Evolutionary conservation across 2,797 vertebrate genomes (phyloP).

Genomic region (Phrynocephalus forsythii): DNA sequence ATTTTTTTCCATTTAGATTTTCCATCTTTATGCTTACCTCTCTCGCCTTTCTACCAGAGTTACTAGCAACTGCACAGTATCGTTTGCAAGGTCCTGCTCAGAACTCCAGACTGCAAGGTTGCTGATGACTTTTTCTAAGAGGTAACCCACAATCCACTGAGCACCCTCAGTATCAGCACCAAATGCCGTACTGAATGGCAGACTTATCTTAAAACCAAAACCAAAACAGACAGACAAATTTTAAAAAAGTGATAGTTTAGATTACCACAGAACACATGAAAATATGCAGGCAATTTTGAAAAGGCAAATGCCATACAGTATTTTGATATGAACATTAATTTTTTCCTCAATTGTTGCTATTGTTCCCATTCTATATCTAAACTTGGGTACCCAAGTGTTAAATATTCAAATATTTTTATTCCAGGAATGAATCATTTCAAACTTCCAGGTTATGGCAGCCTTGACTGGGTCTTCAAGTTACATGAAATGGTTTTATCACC

Average conservation of each 20-base stretch:
- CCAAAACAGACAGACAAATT: too few species aligned
- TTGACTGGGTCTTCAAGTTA: too few species aligned
- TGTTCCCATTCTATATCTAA: neutral
- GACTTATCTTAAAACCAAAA: constrained; percentile 87
- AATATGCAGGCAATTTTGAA: neutral
- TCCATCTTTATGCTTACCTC: constrained; percentile 83
- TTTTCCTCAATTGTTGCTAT: constrained; percentile 4
- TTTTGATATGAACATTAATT: constrained; percentile 3
- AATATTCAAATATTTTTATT: neutral
- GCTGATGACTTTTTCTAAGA: constrained; percentile 98
- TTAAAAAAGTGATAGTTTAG: constrained; percentile 23
- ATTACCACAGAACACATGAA: neutral
- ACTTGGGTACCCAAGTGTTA: neutral
- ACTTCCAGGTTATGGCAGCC: too few species aligned
- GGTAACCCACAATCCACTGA: constrained; percentile 98
- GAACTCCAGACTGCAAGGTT: constrained; percentile 98
- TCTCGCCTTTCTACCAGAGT: constrained; percentile 96
- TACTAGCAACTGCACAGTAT: constrained; percentile 97
- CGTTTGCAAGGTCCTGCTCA: constrained; percentile 93
- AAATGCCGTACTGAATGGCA: constrained; percentile 94
- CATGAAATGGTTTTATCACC: too few species aligned
- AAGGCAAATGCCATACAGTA: neutral
- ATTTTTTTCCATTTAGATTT: constrained; percentile 33
- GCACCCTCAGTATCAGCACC: constrained; percentile 96
- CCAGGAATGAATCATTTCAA: constrained; percentile 8